These are phyloP conservation scores for Myripristis murdjan DNA, from an alignment of 2,797 vertebrate genomes.

Conservation along the genomic window DNA sequence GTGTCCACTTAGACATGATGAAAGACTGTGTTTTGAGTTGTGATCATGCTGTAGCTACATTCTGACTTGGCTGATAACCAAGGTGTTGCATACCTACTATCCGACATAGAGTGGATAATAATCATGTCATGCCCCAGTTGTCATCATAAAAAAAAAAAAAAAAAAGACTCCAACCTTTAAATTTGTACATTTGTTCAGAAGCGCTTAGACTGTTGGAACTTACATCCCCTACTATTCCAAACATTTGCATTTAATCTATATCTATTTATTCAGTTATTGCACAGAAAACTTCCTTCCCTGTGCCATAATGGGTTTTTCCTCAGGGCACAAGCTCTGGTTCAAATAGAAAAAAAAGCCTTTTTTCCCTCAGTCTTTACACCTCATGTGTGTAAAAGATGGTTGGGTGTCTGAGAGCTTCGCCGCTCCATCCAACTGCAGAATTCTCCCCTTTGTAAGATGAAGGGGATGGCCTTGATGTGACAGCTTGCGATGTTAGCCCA, in stretches of 20 bases:
- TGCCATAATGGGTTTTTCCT: slow-evolving; percentile 72
- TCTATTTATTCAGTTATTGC: slow-evolving; percentile 68
- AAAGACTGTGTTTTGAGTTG: slow-evolving; percentile 71
- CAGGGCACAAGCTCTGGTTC: slow-evolving; percentile 68
- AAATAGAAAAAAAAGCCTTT: slow-evolving; percentile 61
- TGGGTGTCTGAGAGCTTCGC: slow-evolving; percentile 66
- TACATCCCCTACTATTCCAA: slow-evolving; percentile 46
- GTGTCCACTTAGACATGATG: slow-evolving; percentile 74
- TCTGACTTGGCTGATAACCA: slow-evolving; percentile 40
- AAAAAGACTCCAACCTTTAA: not conserved
- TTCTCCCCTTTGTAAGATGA: slow-evolving; percentile 73
- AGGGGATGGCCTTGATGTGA: slow-evolving; percentile 83
- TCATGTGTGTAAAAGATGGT: slow-evolving; percentile 61
- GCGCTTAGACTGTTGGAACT: slow-evolving; percentile 48
- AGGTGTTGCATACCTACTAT: slow-evolving; percentile 1
- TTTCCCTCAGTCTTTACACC: slow-evolving; percentile 57
- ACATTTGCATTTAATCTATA: slow-evolving; percentile 43
- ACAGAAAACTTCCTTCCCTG: slow-evolving; percentile 65
- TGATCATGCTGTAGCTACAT: slow-evolving; percentile 64
- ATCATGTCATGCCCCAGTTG: slow-evolving; percentile 25
- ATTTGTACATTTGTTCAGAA: slow-evolving; percentile 39
- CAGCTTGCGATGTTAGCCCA: slow-evolving; percentile 82
- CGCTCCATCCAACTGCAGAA: slow-evolving; percentile 69
- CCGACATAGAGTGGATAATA: slow-evolving; percentile 28
- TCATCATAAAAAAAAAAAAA: slow-evolving; percentile 21